A percentile compares a stretch with the other conserved stretches of the same genome.
phyloP scores from a whole-genome alignment of 2,888 invertebrate genomes.

The Conomelus anceps region DNA sequence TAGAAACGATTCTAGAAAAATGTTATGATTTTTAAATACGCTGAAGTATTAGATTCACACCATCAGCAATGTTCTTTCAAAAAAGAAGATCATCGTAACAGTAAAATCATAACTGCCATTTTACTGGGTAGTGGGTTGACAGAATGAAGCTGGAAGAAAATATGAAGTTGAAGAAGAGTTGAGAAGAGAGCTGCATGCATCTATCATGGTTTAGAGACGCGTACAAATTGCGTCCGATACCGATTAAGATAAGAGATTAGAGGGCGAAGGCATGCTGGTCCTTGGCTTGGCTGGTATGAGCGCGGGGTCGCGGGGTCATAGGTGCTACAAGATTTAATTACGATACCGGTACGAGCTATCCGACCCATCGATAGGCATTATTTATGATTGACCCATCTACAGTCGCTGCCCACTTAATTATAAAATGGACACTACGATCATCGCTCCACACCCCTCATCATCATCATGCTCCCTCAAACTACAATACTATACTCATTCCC shows the following conservation, averaged over 20 bases:
- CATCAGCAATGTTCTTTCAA: too few relatives aligned
- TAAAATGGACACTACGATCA: background rate
- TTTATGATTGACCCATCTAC: background rate
- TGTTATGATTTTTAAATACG: too few relatives aligned
- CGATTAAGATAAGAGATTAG: background rate
- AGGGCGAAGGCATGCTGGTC: background rate
- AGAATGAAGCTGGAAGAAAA: background rate
- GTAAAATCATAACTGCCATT: background rate
- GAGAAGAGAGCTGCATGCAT: background rate
- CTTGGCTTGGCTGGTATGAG: background rate
- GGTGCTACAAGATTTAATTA: constrained; percentile 13
- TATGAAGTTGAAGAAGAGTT: background rate
- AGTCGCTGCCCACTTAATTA: background rate
- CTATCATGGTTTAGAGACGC: background rate
- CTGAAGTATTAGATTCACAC: too few relatives aligned
- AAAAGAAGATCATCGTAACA: background rate
- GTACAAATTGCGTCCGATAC: background rate
- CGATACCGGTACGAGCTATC: constrained; percentile 1
- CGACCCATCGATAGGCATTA: background rate
- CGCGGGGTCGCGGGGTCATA: background rate
- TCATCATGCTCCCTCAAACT: too few relatives aligned
- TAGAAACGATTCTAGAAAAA: background rate
- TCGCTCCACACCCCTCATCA: background rate
- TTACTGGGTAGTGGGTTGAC: background rate
- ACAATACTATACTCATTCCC: too few relatives aligned